Percentiles rank a stretch among this genome's conserved stretches.
phyloP scores from a whole-genome alignment of 2,113 vertebrate genomes.

The Sinocyclocheilus grahami region DNA sequence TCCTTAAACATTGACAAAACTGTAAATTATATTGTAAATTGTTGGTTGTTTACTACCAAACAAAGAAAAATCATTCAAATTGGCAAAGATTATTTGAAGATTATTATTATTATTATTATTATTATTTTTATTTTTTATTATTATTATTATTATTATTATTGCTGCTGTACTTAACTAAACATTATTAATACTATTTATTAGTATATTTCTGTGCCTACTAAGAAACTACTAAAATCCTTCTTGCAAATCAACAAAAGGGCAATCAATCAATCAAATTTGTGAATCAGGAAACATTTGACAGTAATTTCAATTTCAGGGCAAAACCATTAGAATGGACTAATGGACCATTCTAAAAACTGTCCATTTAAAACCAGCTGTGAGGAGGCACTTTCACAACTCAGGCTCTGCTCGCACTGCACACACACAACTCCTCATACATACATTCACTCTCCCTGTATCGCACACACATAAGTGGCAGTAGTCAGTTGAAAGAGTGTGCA shows the following conservation, averaged over 20 bases:
- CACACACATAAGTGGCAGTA: background rate
- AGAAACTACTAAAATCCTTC: too few species aligned
- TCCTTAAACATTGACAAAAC: background rate
- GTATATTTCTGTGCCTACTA: too few species aligned
- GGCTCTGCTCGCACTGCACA: background rate
- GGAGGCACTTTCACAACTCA: background rate
- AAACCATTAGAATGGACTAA: background rate
- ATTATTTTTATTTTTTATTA: too few species aligned
- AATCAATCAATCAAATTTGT: background rate
- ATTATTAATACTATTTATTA: too few species aligned
- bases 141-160: too few species aligned
- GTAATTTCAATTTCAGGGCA: background rate
- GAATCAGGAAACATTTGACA: background rate
- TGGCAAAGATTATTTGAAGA: too few species aligned
- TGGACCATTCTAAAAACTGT: background rate
- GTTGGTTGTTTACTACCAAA: background rate
- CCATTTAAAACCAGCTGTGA: background rate
- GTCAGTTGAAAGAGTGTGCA: background rate
- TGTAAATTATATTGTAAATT: background rate
- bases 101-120: too few species aligned
- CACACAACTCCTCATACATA: background rate
- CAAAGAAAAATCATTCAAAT: background rate
- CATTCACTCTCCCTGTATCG: background rate
- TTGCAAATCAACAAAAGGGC: too few species aligned
- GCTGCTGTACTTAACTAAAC: too few species aligned